phyloP scores from a whole-genome alignment of 2,797 vertebrate genomes.

The Epinephelus malabaricus region DNA sequence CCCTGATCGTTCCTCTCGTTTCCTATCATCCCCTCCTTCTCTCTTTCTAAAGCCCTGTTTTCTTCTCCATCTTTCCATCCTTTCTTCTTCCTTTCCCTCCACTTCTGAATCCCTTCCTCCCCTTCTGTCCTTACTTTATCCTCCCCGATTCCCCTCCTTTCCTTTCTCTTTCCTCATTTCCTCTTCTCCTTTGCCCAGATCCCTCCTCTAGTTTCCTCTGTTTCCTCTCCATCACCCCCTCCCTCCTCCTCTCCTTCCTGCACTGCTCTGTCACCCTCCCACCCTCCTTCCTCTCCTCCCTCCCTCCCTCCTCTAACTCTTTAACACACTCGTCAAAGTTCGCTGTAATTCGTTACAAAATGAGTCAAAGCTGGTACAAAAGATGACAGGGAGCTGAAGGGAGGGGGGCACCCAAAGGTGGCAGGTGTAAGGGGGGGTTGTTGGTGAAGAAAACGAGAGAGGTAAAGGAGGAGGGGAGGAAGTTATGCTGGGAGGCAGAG shows the following conservation, averaged over 20 bases:
- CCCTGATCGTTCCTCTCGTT: neutral
- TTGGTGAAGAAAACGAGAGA: conserved; percentile 53
- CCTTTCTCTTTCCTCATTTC: neutral
- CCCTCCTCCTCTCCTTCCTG: neutral
- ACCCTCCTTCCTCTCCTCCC: neutral
- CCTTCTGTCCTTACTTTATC: neutral
- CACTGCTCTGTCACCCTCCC: neutral
- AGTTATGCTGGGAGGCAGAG: conserved; percentile 99
- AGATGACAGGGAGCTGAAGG: conserved; percentile 50
- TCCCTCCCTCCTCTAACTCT: conserved; percentile 21
- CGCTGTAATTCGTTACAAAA: conserved; percentile 63
- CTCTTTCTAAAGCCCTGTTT: neutral
- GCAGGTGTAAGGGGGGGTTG: conserved; percentile 49
- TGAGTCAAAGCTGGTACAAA: conserved; percentile 56
- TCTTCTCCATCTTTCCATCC: neutral
- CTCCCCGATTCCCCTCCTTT: neutral
- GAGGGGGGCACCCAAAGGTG: conserved; percentile 53
- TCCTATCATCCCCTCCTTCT: neutral
- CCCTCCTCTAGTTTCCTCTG: neutral
- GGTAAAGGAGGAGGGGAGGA: conserved; percentile 70
- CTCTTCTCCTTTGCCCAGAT: neutral
- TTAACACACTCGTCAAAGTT: conserved; percentile 74
- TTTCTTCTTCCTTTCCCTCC: neutral
- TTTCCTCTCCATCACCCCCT: neutral
- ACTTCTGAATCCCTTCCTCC: neutral